A percentile compares a stretch with the other conserved stretches of the same genome.
These are phyloP conservation scores for Valencia hispanica DNA, from an alignment of 2,797 vertebrate genomes.

Conservation along the genomic window DNA sequence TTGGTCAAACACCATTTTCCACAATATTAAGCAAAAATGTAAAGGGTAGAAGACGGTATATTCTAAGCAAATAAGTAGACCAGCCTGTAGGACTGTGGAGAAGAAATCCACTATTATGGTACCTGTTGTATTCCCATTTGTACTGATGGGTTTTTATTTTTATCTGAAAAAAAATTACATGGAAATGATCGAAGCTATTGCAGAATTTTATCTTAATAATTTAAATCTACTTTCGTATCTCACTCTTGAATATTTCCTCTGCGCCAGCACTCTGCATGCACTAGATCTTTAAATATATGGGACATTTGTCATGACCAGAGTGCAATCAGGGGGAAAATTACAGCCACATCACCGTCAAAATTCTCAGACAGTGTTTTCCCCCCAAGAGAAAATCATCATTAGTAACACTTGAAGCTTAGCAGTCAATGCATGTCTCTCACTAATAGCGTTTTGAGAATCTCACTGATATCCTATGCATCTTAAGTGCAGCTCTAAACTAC, in stretches of 20 bases:
- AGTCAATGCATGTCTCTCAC: constrained; percentile 66
- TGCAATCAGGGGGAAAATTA: constrained; percentile 77
- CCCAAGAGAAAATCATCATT: constrained; percentile 72
- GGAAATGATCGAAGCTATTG: constrained; percentile 53
- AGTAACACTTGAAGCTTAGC: constrained; percentile 71
- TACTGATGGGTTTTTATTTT: constrained; percentile 36
- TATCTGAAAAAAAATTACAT: constrained; percentile 54
- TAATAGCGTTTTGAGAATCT: constrained; percentile 64
- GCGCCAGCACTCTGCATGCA: constrained; percentile 27
- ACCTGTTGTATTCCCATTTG: constrained; percentile 30
- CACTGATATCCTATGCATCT: constrained; percentile 51
- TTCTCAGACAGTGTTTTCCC: constrained; percentile 73
- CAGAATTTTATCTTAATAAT: constrained; percentile 57
- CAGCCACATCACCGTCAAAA: constrained; percentile 64
- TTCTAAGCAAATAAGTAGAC: not conserved
- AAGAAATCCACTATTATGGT: constrained; percentile 17
- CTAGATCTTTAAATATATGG: constrained; percentile 68
- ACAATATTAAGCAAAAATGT: not conserved
- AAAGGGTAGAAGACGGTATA: not conserved
- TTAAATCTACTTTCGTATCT: constrained; percentile 50
- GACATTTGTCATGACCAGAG: constrained; percentile 73
- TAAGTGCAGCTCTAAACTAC: constrained; percentile 58
- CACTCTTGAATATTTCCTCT: constrained; percentile 39
- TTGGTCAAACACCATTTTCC: not conserved
- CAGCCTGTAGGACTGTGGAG: not conserved